phyloP scores from a whole-genome alignment of 1,140 invertebrate genomes.

The Drosophila mojavensis region DNA sequence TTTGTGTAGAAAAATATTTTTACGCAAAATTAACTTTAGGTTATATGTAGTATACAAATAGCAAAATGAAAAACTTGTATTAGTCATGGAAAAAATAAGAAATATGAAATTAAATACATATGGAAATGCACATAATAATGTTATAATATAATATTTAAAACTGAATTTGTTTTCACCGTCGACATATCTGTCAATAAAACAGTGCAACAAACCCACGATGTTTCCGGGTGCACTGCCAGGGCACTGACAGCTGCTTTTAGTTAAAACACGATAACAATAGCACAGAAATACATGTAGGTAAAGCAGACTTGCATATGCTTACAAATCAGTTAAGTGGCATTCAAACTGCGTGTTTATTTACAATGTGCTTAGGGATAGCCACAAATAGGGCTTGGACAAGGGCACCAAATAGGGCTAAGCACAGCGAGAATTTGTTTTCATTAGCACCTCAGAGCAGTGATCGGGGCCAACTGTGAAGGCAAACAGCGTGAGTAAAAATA shows the following conservation, averaged over 20 bases:
- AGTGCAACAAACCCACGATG: background rate
- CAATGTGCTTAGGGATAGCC: background rate
- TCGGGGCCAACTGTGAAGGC: constrained; percentile 60
- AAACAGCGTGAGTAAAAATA: constrained; percentile 42
- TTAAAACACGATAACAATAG: background rate
- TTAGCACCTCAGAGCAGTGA: constrained; percentile 49
- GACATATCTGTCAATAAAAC: background rate
- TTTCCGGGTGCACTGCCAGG: constrained; percentile 5
- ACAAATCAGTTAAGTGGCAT: background rate
- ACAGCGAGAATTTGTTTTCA: constrained; percentile 53
- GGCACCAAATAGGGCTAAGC: constrained; percentile 22
- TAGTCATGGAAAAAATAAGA: background rate
- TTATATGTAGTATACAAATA: too few species aligned
- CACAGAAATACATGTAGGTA: background rate
- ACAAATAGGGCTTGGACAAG: constrained; percentile 1
- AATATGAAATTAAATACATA: background rate
- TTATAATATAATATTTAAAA: background rate
- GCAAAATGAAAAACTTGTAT: background rate
- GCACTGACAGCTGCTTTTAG: constrained; percentile 9
- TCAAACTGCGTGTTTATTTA: background rate
- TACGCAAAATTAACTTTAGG: too few species aligned
- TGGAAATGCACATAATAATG: background rate
- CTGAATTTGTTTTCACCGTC: background rate
- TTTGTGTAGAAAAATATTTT: too few species aligned
- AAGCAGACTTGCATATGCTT: background rate